These are phyloP conservation scores for Unio delphinus DNA, from an alignment of 2,888 invertebrate genomes.

Conservation along the genomic window DNA sequence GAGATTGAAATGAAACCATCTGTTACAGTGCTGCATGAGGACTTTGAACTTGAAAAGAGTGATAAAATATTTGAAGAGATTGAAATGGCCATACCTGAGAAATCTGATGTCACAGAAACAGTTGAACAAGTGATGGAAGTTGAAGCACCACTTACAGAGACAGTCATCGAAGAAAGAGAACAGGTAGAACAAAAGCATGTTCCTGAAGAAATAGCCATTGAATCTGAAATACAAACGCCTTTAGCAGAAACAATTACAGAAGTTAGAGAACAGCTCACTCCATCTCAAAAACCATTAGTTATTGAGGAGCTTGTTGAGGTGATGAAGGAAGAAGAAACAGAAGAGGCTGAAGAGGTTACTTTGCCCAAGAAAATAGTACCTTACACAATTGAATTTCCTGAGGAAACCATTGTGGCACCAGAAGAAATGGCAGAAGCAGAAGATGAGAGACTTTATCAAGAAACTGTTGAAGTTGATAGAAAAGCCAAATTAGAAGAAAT, in stretches of 20 bases:
- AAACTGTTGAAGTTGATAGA: constrained; percentile 7
- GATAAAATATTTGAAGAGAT: too few relatives aligned
- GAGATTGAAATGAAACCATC: too few relatives aligned
- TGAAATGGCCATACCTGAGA: background rate
- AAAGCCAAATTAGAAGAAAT: too few relatives aligned
- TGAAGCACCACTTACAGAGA: too few relatives aligned
- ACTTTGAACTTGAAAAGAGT: too few relatives aligned
- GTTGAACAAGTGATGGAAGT: constrained; percentile 4
- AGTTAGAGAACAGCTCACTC: too few relatives aligned
- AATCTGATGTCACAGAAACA: constrained; percentile 7
- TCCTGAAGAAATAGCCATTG: too few relatives aligned
- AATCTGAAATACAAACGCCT: background rate
- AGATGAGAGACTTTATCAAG: background rate
- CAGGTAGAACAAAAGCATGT: too few relatives aligned
- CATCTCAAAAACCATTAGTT: background rate
- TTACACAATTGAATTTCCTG: constrained; percentile 8
- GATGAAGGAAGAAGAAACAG: constrained; percentile 1
- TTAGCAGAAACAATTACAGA: too few relatives aligned
- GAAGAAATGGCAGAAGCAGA: constrained; percentile 1
- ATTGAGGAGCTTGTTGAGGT: background rate
- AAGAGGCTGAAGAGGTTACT: constrained; percentile 9
- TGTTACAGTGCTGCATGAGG: too few relatives aligned
- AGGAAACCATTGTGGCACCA: constrained; percentile 6
- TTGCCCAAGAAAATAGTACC: constrained; percentile 2
- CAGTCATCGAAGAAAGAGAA: too few relatives aligned